Base-by-base conservation (phyloP, 2,888 invertebrate species). In the Mythimna loreyi region DNA sequence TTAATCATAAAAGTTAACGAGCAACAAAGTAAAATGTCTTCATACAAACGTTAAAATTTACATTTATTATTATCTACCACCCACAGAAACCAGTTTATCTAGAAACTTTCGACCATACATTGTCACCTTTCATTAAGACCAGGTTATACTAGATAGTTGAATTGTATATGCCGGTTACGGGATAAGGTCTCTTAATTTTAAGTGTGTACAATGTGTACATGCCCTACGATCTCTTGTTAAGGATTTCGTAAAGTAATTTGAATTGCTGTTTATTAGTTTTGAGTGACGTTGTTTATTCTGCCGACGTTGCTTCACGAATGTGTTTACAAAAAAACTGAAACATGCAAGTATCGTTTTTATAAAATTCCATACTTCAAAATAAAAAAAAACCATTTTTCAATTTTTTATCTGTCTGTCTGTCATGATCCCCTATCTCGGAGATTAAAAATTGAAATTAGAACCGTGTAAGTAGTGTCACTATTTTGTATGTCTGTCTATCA, bases 41-140 rank as follows among this genome's bases (percentile, higher is more conserved):
- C 65, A 80, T 73, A 75, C 67, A 75, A 66, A 77, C 75, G 68
- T 77, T 79, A 84, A 69, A 81, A 81, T 83, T 81, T 70, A 71
- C 79, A 83, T 84, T 84, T 81, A 81, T 73, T 76, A 64, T 67
- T 77, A 67, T 79, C 53, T 78, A 67, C 58, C 52, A 59, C 43
- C 52, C 19, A 60, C n/a, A 11, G 1, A 16, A 25, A 25, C 76
- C 69, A 33, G 53, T 28, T 0, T 45, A 66, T 28, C 30, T 25
- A 65, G 62, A 66, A 23, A 69, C 36, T 6, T 25, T 6, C 0
- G 1, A 16, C 6, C n/a, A 36, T 68, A 64, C 19, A 43, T 55
- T 64, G 1, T 28, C 8, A 40, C 21, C 6, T 8, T n/a, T 11
- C 3, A 8, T 9, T 7, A 9, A 36, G 75, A 5, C 30, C 64